Evolutionary conservation across 2,113 vertebrate genomes (phyloP), one percentile per base, ranked within the genome.

Genomic region (Corythornis cristatus): DNA sequence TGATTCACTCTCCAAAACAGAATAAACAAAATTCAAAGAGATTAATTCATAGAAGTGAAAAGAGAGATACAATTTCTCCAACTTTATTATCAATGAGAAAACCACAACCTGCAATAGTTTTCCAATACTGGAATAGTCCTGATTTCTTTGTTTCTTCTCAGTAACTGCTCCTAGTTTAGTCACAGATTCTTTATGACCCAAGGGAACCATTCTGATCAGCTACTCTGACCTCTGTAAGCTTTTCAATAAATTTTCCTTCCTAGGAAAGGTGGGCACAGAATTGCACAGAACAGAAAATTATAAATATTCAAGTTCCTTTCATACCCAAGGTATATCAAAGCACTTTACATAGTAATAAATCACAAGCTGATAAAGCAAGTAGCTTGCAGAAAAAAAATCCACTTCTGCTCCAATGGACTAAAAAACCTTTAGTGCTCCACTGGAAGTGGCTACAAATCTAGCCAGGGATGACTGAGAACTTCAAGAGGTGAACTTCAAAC

Each of bases 21-120:
- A 53, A 71, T 88, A 96, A 97, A 86, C 65, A 87, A 88, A 93
- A 97, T 83, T 96, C 86, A 73, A 95, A 80, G 77, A 93, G 53
- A 90, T 95, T 73, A 85, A 94, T 85, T 93, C n/a, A 95, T 62
- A 75, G 45, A 90, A 91, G 37, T 82, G 60, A 88, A 90, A 33
- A 81, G 43, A 79, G 17, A 67, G 31, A 9, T 48, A 58, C 57
- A 80, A 71, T 81, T 90, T 96, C 88, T 92, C 56, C 91, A 91
- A 83, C 23, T 85, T 96, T 84, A 96, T 93, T 91, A 86, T 29
- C 95, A 95, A 88, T 84, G 16, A 95, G 88, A 71, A 45, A 2
- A 5, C 11, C 48, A 37, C 37, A 10, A 4, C 56, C 54, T 29
- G 53, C 57, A 79, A 90, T 91, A 78, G 25, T 73, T 94, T 51